Percentiles rank a stretch among this genome's conserved stretches.
Evolutionary conservation across 2,888 invertebrate genomes (phyloP).

Genomic region (Antheraea yamamai): DNA sequence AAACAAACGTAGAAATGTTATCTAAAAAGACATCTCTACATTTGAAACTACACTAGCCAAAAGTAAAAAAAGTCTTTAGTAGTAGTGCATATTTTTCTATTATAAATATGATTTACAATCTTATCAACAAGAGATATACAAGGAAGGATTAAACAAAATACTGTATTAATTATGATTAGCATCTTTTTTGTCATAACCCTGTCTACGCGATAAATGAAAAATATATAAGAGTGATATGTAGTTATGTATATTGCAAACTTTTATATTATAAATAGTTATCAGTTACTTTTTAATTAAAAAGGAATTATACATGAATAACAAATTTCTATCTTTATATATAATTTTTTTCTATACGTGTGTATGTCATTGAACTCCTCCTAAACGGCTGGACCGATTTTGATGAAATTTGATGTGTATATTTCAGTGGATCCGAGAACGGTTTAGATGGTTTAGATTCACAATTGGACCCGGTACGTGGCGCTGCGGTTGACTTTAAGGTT

Average conservation of each 20-base stretch:
- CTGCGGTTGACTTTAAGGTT: no score
- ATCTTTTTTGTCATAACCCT: not conserved
- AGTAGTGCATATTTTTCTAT: not conserved
- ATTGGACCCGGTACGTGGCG: no score
- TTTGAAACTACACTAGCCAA: slow-evolving; percentile 38
- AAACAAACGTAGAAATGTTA: slow-evolving; percentile 22
- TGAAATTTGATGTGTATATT: no score
- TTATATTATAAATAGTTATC: no score
- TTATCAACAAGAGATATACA: slow-evolving; percentile 13
- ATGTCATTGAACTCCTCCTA: no score
- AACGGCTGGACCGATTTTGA: no score
- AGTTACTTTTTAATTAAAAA: no score
- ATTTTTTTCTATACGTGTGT: no score
- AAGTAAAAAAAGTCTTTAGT: slow-evolving; percentile 34
- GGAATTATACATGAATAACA: no score
- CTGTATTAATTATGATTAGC: not conserved
- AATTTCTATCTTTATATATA: no score
- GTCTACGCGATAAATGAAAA: not conserved
- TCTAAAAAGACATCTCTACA: slow-evolving; percentile 33
- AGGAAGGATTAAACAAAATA: not conserved
- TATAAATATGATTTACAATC: slow-evolving; percentile 19
- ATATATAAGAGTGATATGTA: not conserved
- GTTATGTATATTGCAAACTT: not conserved
- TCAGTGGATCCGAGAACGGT: no score
- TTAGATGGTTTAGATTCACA: no score